Conservation (phyloP, 2,797 vertebrate genomes). For the Halcyon badia region DNA sequence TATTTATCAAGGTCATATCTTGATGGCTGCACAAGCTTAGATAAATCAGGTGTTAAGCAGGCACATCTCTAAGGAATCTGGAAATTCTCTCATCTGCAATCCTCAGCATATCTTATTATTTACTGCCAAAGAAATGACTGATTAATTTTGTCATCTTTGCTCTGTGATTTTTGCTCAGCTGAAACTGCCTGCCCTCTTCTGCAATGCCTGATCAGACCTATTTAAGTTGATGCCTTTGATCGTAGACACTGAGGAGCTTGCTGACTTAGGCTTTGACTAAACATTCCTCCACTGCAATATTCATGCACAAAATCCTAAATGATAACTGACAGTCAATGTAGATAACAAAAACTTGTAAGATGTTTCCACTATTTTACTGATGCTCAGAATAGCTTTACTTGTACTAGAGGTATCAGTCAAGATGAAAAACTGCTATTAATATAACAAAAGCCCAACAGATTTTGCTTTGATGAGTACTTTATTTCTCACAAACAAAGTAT, state of each 20-base stretch:
- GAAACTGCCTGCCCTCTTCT: slow-evolving; percentile 72
- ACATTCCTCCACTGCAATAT: slow-evolving; percentile 73
- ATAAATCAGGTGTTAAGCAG: slow-evolving; percentile 83
- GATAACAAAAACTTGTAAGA: slow-evolving; percentile 66
- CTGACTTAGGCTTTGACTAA: slow-evolving; percentile 72
- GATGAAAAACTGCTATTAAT: slow-evolving; percentile 20
- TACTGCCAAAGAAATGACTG: slow-evolving; percentile 83
- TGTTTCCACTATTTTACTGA: slow-evolving; percentile 19
- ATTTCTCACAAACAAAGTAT: slow-evolving; percentile 50
- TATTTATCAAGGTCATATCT: slow-evolving; percentile 81
- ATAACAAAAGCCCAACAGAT: slow-evolving; percentile 22
- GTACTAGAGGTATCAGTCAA: neutral
- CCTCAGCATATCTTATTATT: slow-evolving; percentile 83
- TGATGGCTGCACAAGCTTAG: slow-evolving; percentile 75
- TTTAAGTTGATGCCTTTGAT: slow-evolving; percentile 84
- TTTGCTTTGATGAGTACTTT: slow-evolving; percentile 27
- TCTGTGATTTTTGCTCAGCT: slow-evolving; percentile 74
- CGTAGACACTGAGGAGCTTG: slow-evolving; percentile 71
- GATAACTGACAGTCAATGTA: slow-evolving; percentile 78
- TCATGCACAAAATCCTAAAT: slow-evolving; percentile 72
- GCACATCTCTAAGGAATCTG: slow-evolving; percentile 77
- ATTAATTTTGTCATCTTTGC: slow-evolving; percentile 86
- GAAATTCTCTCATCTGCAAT: slow-evolving; percentile 80
- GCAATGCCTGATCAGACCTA: slow-evolving; percentile 79
- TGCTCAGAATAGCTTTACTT: slow-evolving; percentile 18